Base-by-base conservation (phyloP, 2,113 vertebrate genomes). In the Ageneiosus marmoratus region DNA sequence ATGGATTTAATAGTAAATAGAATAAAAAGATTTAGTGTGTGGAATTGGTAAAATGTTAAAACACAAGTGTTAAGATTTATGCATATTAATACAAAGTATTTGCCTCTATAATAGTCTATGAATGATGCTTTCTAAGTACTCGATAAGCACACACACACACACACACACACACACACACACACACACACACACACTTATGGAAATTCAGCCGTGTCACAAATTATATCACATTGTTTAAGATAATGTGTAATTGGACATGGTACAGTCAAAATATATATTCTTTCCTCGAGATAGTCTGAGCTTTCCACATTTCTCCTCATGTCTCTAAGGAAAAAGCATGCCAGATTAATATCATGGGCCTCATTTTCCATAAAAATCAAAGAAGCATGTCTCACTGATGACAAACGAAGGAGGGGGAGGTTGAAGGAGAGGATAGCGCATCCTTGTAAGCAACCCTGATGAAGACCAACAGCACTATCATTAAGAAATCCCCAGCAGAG, bases 331-430 rank as follows among this genome's bases (percentile, higher is more conserved):
- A 48, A 69, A 77, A 85, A 83, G 79, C 70, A 53, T 48, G 24
- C 27, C 72, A 86, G 87, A 89, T 86, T 89, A 82, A 89, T 88
- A 88, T 77, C 24, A 50, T 3, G 72, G 67, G 75, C 82, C 50
- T 82, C 44, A 48, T 65, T 83, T 81, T 79, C 56, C 73, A 37
- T 84, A 77, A 82, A 85, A 81, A 86, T 85, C 72, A 87, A 78
- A 84, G 78, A 63, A 81, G 50, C 72, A 84, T 80, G 83, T 77
- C 80, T 87, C 67, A 29, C 50, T 51, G 79, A 81, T 88, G 87
- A 89, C 81, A 87, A 86, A 84, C 77, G 83, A 82, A 77, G 73
- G 77, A 74, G 79, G 76, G 18, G 48, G 60, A 81, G 86, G 48
- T 83, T 86, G 82, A 81, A 86, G 77, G 81, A 75, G 58, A 81